phyloP scores from a whole-genome alignment of 2,113 vertebrate genomes.

The Sphyrna mokarran region DNA sequence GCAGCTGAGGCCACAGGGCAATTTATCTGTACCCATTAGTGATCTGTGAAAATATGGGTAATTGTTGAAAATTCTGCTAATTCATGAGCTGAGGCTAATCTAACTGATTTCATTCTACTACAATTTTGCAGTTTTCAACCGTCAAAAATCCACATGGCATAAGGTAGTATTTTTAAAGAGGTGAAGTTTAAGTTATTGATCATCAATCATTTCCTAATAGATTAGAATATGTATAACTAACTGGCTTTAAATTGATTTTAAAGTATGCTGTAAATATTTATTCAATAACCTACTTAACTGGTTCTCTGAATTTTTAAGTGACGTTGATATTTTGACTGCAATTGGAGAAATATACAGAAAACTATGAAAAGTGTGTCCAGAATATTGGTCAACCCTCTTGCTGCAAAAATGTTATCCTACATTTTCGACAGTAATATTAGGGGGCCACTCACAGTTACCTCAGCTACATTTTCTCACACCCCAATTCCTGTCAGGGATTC shows the following conservation, averaged over 20 bases:
- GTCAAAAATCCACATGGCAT: no score
- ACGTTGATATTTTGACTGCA: not conserved
- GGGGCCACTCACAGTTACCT: not conserved
- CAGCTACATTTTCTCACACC: not conserved
- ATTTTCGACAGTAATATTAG: not conserved
- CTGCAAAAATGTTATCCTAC: not conserved
- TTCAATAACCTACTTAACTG: not conserved
- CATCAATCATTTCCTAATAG: not conserved
- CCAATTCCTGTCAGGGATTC: not conserved
- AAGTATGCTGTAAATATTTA: not conserved
- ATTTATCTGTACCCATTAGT: not conserved
- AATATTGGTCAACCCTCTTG: not conserved
- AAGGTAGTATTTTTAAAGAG: not conserved
- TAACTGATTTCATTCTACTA: not conserved
- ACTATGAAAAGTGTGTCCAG: not conserved
- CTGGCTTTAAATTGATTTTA: not conserved
- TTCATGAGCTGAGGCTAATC: not conserved
- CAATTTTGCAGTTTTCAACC: not conserved
- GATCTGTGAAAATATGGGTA: constrained; percentile 10
- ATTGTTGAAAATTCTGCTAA: not conserved
- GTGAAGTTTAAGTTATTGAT: not conserved
- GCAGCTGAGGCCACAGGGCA: not conserved
- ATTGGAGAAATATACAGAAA: not conserved
- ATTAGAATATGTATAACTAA: not conserved
- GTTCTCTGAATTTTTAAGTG: not conserved